phyloP scores from a whole-genome alignment of 2,888 invertebrate species.

The Octonoba sinensis region DNA sequence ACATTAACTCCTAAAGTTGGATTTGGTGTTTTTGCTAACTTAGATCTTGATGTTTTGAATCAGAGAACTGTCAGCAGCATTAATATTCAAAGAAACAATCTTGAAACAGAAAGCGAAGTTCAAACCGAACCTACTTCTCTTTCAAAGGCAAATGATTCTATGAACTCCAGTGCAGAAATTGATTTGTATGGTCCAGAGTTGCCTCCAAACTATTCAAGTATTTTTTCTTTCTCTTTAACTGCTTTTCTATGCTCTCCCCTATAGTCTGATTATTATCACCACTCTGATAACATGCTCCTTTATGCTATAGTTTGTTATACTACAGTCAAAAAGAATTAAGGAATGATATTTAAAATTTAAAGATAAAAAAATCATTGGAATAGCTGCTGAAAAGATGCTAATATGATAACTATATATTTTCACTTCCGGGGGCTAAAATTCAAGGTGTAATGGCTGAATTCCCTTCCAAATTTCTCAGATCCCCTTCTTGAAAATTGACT shows the following conservation, averaged over 20 bases:
- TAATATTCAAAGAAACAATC: not conserved
- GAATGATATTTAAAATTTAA: too few relatives aligned
- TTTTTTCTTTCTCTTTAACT: not conserved
- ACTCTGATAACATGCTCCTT: too few relatives aligned
- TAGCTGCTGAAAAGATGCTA: too few relatives aligned
- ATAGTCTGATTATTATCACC: too few relatives aligned
- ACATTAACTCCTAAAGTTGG: conserved; percentile 21
- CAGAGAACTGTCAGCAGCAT: conserved; percentile 20
- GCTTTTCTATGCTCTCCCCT: not conserved
- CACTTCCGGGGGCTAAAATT: too few relatives aligned
- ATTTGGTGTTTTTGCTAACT: conserved; percentile 65
- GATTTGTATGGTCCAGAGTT: conserved; percentile 58
- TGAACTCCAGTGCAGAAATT: not conserved
- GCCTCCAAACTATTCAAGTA: conserved; percentile 49
- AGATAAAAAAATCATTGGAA: too few relatives aligned
- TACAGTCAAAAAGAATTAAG: too few relatives aligned
- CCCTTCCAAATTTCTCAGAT: too few relatives aligned
- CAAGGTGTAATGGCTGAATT: too few relatives aligned
- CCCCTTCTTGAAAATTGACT: too few relatives aligned
- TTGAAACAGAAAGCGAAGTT: not conserved
- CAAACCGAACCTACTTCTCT: not conserved
- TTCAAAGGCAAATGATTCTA: not conserved
- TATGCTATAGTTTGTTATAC: too few relatives aligned
- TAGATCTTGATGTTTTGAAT: conserved; percentile 66
- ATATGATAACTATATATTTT: too few relatives aligned